These are phyloP conservation scores for Caenorhabditis wallacei DNA, from an alignment of 2,888 invertebrate species.

Conservation along the genomic window DNA sequence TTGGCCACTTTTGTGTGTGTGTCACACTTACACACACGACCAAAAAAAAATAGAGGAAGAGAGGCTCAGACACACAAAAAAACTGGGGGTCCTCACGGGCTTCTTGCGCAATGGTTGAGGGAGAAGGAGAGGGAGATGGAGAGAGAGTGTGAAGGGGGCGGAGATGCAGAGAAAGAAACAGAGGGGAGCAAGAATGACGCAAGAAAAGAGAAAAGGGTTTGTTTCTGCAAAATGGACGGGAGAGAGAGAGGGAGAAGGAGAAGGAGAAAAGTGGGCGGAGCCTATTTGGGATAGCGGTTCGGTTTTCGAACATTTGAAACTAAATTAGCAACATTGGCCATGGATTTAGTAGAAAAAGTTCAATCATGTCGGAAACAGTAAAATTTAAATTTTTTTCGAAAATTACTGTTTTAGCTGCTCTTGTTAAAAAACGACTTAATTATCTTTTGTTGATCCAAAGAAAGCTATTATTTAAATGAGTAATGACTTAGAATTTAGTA, in stretches of 20 bases:
- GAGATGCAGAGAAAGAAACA: not conserved
- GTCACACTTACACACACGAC: constrained; percentile 13
- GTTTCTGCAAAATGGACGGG: constrained; percentile 15
- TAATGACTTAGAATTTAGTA: too few species aligned
- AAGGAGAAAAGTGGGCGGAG: not conserved
- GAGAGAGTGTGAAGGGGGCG: not conserved
- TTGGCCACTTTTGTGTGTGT: constrained; percentile 21
- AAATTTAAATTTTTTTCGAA: too few species aligned
- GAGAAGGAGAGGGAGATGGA: not conserved
- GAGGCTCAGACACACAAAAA: constrained; percentile 19
- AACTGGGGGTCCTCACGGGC: not conserved
- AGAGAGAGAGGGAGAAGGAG: not conserved
- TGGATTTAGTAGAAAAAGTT: too few species aligned
- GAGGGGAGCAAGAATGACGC: constrained; percentile 2
- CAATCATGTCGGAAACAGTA: too few species aligned
- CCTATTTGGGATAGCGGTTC: not conserved
- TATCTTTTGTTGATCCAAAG: too few species aligned
- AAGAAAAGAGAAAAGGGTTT: constrained; percentile 16
- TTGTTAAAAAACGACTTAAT: too few species aligned
- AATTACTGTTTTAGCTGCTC: too few species aligned
- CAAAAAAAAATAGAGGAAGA: not conserved
- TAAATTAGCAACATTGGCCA: too few species aligned
- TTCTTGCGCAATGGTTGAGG: not conserved
- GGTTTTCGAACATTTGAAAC: too few species aligned
- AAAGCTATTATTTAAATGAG: too few species aligned